These are phyloP conservation scores for Deilephila porcellus DNA, from an alignment of 2,888 invertebrate species.

Conservation along the genomic window DNA sequence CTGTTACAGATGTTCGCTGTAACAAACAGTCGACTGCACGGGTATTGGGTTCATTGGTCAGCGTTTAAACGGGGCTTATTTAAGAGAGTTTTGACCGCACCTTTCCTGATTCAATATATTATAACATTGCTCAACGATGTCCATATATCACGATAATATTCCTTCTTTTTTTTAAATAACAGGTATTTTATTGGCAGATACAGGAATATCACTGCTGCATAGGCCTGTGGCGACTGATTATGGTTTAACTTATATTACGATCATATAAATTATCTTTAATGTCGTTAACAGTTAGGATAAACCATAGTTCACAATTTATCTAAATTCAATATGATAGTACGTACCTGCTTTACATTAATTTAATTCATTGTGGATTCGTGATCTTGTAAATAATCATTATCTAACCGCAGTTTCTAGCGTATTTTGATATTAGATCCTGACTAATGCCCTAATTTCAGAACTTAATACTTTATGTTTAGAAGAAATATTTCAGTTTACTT, in stretches of 20 bases:
- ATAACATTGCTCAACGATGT: not conserved
- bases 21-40: not conserved
- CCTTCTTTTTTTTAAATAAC: no score
- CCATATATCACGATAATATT: not conserved
- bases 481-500: not conserved
- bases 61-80: conserved; percentile 9
- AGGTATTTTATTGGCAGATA: no score
- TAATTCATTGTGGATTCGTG: conserved; percentile 6
- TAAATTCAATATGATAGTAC: no score
- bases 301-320: no score
- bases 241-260: no score
- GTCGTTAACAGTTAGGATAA: no score
- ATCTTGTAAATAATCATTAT: not conserved
- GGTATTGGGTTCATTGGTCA: conserved; percentile 22
- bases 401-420: conserved; percentile 1
- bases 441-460: not conserved
- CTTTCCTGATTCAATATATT: not conserved
- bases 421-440: conserved; percentile 2
- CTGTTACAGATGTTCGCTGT: not conserved
- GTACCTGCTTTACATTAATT: not conserved
- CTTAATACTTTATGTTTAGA: not conserved
- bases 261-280: no score
- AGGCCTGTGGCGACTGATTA: no score
- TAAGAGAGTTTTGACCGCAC: not conserved
- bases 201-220: no score